These are phyloP conservation scores for Mechanitis messenoides DNA, from an alignment of 2,888 invertebrate genomes.

Conservation along the genomic window DNA sequence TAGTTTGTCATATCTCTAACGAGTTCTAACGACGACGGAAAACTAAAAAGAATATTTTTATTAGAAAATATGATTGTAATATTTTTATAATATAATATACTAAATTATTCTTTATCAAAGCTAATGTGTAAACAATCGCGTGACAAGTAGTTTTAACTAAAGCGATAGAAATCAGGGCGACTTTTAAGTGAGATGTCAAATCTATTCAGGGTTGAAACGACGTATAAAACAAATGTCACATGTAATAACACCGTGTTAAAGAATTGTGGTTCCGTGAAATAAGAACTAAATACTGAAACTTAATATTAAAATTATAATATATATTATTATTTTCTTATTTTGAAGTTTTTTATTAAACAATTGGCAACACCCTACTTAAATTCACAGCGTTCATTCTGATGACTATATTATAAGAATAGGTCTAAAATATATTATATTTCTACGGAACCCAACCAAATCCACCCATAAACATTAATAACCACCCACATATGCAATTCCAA, in stretches of 20 bases:
- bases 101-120: neutral
- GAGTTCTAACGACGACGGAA: too few relatives aligned
- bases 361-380: too few relatives aligned
- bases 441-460: neutral
- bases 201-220: neutral
- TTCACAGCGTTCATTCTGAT: too few relatives aligned
- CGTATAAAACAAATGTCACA: neutral
- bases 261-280: too few relatives aligned
- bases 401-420: neutral
- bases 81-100: neutral
- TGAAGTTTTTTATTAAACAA: too few relatives aligned
- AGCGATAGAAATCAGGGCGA: neutral
- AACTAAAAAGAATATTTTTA: too few relatives aligned
- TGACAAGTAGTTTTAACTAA: too few relatives aligned
- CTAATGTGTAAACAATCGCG: too few relatives aligned
- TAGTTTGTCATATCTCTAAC: too few relatives aligned
- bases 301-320: too few relatives aligned
- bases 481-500: slow-evolving; percentile 35
- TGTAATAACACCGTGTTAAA: neutral
- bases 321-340: too few relatives aligned
- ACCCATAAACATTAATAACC: slow-evolving; percentile 40
- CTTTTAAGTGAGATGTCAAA: neutral
- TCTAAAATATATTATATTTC: slow-evolving; percentile 6
- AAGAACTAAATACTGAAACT: too few relatives aligned
- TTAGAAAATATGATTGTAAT: neutral